These are phyloP conservation scores for Oxytorus armatus DNA, from an alignment of 2,888 invertebrate genomes.

Conservation along the genomic window DNA sequence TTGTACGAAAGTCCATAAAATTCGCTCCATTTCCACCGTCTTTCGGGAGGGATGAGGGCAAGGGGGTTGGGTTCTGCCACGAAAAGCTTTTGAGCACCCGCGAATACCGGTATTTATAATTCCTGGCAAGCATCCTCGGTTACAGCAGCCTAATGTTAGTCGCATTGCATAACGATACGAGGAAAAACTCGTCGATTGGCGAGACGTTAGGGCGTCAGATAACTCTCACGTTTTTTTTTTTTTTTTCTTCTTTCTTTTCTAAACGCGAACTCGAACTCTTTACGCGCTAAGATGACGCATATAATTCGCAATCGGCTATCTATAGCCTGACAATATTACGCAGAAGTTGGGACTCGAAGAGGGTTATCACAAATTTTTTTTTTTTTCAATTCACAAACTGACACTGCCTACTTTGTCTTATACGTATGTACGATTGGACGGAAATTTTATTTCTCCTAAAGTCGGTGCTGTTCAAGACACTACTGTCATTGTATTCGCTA, in stretches of 20 bases:
- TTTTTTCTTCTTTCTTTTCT: not conserved
- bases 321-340: not conserved
- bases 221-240: constrained; percentile 24
- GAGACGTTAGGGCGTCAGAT: constrained; percentile 60
- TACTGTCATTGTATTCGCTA: no score
- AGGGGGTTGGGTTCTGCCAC: constrained; percentile 2
- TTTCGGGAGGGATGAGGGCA: no score
- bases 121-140: constrained; percentile 79
- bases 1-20: constrained; percentile 37
- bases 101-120: constrained; percentile 83
- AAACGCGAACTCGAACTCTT: not conserved
- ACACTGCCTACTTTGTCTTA: no score
- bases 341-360: no score
- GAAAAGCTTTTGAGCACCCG: constrained; percentile 69
- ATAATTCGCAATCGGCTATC: constrained; percentile 4
- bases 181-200: constrained; percentile 63
- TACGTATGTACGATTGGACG: no score
- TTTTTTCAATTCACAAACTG: no score
- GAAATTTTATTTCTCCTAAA: no score
- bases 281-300: not conserved
- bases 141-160: constrained; percentile 78
- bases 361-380: no score
- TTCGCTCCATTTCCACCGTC: constrained; percentile 45
- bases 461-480: no score
- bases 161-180: constrained; percentile 75